These are phyloP conservation scores for Fulica atra DNA, from an alignment of 2,113 vertebrate genomes.

Conservation along the genomic window DNA sequence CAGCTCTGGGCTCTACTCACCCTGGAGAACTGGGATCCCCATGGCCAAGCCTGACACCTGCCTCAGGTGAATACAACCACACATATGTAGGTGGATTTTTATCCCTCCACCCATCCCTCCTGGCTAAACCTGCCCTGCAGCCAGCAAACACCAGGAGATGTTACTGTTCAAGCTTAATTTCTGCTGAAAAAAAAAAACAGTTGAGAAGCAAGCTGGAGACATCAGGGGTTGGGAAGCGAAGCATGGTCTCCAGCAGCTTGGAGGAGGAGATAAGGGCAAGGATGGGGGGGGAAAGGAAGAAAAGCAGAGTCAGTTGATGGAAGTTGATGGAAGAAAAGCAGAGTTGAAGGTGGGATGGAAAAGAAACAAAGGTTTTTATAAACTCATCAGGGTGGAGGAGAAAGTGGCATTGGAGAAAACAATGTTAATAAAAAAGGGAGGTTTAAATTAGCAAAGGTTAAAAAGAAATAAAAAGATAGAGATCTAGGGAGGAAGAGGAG, in stretches of 20 bases:
- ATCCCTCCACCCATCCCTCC: background rate
- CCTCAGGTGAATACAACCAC: background rate
- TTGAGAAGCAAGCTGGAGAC: background rate
- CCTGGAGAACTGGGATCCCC: background rate
- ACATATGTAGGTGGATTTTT: background rate
- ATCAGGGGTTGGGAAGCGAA: background rate
- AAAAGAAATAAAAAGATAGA: background rate
- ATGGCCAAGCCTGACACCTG: background rate
- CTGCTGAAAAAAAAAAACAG: background rate
- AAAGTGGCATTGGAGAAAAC: background rate
- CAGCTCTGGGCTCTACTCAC: background rate
- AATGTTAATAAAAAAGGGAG: background rate
- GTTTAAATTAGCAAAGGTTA: background rate
- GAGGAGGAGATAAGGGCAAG: background rate
- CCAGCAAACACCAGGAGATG: background rate
- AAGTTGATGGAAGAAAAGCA: background rate
- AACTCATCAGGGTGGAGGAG: fast-evolving
- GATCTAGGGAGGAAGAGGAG: background rate
- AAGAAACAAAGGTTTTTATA: background rate
- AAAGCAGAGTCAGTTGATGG: background rate
- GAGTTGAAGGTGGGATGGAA: background rate
- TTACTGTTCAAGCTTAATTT: background rate
- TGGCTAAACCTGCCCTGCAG: background rate
- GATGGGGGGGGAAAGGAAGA: background rate
- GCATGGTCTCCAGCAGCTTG: fast-evolving